Evolutionary conservation across 2,113 vertebrate species (phyloP).

Genomic region (Vulpes ferrilata): DNA sequence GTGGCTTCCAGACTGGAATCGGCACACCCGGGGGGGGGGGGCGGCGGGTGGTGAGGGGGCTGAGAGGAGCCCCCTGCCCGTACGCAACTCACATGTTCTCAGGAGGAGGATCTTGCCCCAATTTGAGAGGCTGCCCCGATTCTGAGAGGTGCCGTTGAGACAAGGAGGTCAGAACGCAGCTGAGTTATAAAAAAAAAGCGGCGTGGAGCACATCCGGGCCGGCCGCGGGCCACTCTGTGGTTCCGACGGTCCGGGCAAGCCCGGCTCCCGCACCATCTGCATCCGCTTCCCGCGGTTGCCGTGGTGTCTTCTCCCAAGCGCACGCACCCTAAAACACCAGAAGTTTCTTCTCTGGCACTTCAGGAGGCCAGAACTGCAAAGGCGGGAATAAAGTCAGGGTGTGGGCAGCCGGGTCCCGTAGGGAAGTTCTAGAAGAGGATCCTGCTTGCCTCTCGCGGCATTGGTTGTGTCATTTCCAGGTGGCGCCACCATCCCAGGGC

Average conservation of each 20-base stretch:
- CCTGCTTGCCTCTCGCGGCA: neutral
- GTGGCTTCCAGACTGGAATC: neutral
- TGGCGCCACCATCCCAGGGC: neutral
- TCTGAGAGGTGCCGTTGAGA: fast-evolving
- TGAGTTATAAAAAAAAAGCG: neutral
- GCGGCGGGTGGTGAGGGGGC: neutral
- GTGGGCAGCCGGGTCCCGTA: neutral
- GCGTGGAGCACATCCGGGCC: fast-evolving
- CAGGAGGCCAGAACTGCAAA: too few relatives aligned
- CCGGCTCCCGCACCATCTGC: neutral
- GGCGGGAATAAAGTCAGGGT: neutral
- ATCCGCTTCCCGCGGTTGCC: fast-evolving
- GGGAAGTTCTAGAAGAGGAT: fast-evolving
- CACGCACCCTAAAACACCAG: fast-evolving
- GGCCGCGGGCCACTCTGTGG: fast-evolving
- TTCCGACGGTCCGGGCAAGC: neutral
- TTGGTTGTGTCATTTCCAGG: neutral
- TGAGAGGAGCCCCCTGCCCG: too few relatives aligned
- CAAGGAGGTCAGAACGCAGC: neutral
- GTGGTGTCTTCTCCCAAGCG: fast-evolving
- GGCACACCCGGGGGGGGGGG: neutral
- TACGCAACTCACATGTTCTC: fast-evolving
- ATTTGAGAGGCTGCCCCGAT: neutral
- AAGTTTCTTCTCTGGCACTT: fast-evolving
- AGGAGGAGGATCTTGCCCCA: neutral